Evolutionary conservation across 2,888 invertebrate genomes (phyloP).

Genomic region (Urechis unicinctus): DNA sequence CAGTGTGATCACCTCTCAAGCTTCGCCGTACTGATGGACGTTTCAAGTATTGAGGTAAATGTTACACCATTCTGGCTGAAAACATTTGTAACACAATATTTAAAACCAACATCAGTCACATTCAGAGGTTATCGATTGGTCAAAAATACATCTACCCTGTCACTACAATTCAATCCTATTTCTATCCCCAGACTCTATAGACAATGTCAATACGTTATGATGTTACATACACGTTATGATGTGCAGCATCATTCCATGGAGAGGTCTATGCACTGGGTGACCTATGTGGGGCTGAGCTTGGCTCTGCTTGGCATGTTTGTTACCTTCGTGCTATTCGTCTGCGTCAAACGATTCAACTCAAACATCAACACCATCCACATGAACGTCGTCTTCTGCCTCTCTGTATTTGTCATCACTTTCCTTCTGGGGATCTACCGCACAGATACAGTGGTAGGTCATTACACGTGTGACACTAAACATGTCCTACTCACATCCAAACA

Average conservation of each 20-base stretch:
- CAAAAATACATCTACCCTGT: no score
- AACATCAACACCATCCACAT: constrained; percentile 92
- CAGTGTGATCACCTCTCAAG: constrained; percentile 87
- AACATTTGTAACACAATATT: background rate
- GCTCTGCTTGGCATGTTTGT: constrained; percentile 73
- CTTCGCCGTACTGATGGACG: constrained; percentile 80
- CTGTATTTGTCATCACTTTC: constrained; percentile 78
- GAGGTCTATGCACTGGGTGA: constrained; percentile 51
- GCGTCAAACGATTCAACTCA: constrained; percentile 46
- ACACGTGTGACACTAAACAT: no score
- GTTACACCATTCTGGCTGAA: background rate
- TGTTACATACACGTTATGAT: no score
- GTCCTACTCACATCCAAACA: no score
- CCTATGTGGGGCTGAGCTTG: constrained; percentile 80
- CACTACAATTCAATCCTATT: no score
- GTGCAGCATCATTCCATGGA: background rate
- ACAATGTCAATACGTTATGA: no score
- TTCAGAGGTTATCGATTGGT: no score
- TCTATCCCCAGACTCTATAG: background rate
- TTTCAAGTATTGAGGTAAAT: constrained; percentile 74
- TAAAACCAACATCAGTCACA: no score
- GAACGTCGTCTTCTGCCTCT: constrained; percentile 84
- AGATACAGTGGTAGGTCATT: constrained; percentile 63
- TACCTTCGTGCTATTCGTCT: constrained; percentile 72
- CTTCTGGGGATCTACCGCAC: constrained; percentile 80